A percentile compares a stretch with the other conserved stretches of the same genome.
Conservation (phyloP, 2,797 vertebrate species). For the Gymnoscopelus braueri region DNA sequence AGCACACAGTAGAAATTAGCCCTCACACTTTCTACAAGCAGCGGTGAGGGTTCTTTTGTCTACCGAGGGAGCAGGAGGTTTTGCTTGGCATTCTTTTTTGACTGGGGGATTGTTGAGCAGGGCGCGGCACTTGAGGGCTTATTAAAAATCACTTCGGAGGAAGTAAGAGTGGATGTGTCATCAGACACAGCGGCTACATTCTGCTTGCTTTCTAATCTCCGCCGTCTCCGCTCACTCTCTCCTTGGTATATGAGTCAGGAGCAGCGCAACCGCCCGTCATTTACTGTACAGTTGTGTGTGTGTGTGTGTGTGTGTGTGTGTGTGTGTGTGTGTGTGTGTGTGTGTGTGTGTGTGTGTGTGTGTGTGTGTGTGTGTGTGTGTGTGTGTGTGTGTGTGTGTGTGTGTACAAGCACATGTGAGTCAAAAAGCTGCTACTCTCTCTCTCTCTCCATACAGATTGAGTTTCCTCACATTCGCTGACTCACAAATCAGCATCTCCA, state of each 20-base stretch:
- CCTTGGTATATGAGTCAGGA: constrained; percentile 32
- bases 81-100: constrained; percentile 44
- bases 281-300: constrained; percentile 11
- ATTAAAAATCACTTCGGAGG: constrained; percentile 63
- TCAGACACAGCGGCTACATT: constrained; percentile 59
- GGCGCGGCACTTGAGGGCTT: constrained; percentile 39
- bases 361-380: neutral
- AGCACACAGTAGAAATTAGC: too few relatives aligned
- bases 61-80: constrained; percentile 25
- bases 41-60: constrained; percentile 17
- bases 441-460: constrained; percentile 35
- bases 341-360: constrained; percentile 10
- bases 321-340: neutral
- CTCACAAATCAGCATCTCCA: constrained; percentile 59
- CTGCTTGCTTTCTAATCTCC: constrained; percentile 29
- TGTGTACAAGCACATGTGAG: constrained; percentile 21
- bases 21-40: neutral
- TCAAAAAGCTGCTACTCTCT: constrained; percentile 26
- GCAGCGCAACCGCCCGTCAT: constrained; percentile 24
- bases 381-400: neutral
- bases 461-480: constrained; percentile 62
- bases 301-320: neutral
- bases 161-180: constrained; percentile 71
- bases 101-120: constrained; percentile 45
- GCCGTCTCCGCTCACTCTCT: constrained; percentile 9